A percentile compares a stretch with the other conserved stretches of the same genome.
phyloP scores from a whole-genome alignment of 2,113 vertebrate genomes.

The Ophiodon elongatus region DNA sequence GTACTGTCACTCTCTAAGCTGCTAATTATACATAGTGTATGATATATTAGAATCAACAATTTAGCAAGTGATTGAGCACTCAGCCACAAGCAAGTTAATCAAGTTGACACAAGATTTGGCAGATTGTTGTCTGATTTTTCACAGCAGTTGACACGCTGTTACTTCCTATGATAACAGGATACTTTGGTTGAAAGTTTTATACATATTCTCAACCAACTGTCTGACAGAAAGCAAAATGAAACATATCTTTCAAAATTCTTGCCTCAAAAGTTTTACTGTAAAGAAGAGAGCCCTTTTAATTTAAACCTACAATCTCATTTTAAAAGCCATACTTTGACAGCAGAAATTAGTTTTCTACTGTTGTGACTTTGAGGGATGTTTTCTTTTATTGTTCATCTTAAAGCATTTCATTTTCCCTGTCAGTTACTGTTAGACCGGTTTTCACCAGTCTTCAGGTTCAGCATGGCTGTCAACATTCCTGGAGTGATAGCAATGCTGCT shows the following conservation, averaged over 20 bases:
- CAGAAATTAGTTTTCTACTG: too few species aligned
- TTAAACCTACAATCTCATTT: not conserved
- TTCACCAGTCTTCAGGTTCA: not conserved
- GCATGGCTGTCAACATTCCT: slow-evolving; percentile 8
- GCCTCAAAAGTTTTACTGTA: too few species aligned
- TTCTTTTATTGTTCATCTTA: not conserved
- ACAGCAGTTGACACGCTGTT: not conserved
- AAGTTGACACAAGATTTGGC: too few species aligned
- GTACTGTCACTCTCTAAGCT: too few species aligned
- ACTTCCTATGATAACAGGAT: not conserved
- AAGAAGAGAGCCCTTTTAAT: too few species aligned
- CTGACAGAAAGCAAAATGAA: too few species aligned
- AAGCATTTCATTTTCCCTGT: not conserved
- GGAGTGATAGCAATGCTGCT: not conserved
- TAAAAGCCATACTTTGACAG: too few species aligned
- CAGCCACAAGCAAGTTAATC: too few species aligned
- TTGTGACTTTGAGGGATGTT: not conserved
- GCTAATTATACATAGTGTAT: too few species aligned
- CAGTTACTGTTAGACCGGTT: too few species aligned
- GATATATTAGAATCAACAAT: too few species aligned
- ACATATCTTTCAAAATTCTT: not conserved
- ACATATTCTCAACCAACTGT: not conserved
- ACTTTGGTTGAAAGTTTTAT: not conserved
- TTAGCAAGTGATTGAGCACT: not conserved
- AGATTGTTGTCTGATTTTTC: too few species aligned